Evolutionary conservation across 1,140 invertebrate genomes (phyloP), one percentile per base, ranked within the genome.

Genomic region (Oscheius sp.): DNA sequence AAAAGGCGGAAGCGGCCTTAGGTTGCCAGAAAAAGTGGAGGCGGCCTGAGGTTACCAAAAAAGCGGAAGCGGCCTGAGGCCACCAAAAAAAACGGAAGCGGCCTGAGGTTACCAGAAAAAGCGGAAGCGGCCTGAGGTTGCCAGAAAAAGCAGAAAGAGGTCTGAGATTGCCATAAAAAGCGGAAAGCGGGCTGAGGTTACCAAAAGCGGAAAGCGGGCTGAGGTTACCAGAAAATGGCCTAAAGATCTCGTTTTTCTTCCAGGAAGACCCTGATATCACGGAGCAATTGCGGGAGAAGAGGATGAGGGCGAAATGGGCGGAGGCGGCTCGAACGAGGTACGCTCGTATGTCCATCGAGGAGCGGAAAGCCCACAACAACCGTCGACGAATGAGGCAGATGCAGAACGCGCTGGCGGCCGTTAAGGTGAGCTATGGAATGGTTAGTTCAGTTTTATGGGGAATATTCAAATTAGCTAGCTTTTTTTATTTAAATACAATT

Each of bases 231-330:
- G 7, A 7, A 42, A 42, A 10, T n/a, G 38, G n/a, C 38, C 38
- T 42, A 42, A 42, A 7, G 7, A 10, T 7, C n/a, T n/a, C n/a
- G n/a, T n/a, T 42, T 29, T 62, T 3, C 10, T 62, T 67, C 10
- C 62, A 74, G 35, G 75, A 76, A 28, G 75, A 76, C 58, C 75
- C 75, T 29, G 75, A 76, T n/a, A 68, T 76, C n/a, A 76, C 71
- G 1, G 75, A 76, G 31, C 75, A 76, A 59, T 38, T 76, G 29
- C 46, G 75, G 28, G 75, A 76, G 52, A 75, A 74, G 26, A 38
- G 75, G 32, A 76, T 76, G 75, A 71, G 75, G 28, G 75, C 75
- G 15, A 76, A 76, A 31, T 76, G 75, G 75, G 75, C 75, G 23
- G 75, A 76, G 49, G 75, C 75, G 3, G 75, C 75, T 7, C 72